Conservation (phyloP, 2,113 vertebrate species). For the Macrotis lagotis region DNA sequence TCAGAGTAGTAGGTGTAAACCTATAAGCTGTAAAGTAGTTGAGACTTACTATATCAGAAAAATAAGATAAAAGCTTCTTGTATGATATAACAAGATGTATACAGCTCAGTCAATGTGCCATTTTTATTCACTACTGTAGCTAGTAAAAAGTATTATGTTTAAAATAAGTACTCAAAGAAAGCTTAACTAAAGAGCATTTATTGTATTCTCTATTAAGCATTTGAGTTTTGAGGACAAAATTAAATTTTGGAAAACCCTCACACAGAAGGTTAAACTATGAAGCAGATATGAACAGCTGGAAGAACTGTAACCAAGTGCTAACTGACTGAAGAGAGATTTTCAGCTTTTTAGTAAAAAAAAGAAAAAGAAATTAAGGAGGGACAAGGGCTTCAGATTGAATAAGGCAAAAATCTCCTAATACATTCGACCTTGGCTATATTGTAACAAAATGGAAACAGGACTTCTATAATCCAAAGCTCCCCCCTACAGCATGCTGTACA, state of each 20-base stretch:
- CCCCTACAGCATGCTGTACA: conserved; percentile 84
- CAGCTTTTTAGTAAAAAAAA: conserved; percentile 77
- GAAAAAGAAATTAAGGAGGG: conserved; percentile 16
- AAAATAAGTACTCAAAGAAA: conserved; percentile 69
- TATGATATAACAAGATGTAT: conserved; percentile 24
- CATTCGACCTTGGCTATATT: conserved; percentile 78
- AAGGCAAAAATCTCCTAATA: conserved; percentile 78
- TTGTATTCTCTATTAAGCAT: conserved; percentile 81
- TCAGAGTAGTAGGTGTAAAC: background rate
- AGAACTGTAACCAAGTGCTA: conserved; percentile 75
- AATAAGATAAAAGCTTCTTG: conserved; percentile 29
- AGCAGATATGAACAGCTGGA: conserved; percentile 76
- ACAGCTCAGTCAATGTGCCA: background rate
- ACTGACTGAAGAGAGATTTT: conserved; percentile 62
- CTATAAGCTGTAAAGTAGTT: background rate
- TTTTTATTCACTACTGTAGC: background rate
- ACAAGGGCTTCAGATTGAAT: conserved; percentile 69
- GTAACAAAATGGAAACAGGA: conserved; percentile 83
- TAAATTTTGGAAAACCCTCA: conserved; percentile 65
- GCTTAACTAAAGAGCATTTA: conserved; percentile 83
- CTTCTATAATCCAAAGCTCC: conserved; percentile 84
- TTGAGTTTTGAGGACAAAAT: conserved; percentile 73
- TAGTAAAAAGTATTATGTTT: conserved; percentile 38
- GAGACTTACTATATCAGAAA: conserved; percentile 11
- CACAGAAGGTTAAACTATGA: conserved; percentile 72